A percentile compares a stretch with the other conserved stretches of the same genome.
Evolutionary conservation across 1,140 invertebrate genomes (phyloP).

Genomic region (Lordiphosa collinella): DNA sequence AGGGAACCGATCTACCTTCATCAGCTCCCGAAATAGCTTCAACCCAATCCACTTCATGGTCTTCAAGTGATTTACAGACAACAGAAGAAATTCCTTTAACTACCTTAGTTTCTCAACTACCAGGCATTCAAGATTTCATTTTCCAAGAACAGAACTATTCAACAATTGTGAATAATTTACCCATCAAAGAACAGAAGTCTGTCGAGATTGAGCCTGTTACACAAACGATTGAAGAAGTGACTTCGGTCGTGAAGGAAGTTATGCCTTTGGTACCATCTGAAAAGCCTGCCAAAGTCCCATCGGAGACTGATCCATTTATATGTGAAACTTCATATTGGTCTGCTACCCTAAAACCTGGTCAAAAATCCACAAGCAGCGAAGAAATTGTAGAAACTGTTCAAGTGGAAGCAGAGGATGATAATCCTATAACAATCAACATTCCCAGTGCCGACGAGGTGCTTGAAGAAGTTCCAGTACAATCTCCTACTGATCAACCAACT

Average conservation of each 20-base stretch:
- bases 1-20: not conserved
- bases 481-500: conserved; percentile 69
- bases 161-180: conserved; percentile 12
- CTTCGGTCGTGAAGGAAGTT: not conserved
- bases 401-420: conserved; percentile 8
- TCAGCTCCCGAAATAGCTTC: not conserved
- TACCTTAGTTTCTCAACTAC: too few species aligned
- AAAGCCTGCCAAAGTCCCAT: not conserved
- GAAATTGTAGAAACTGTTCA: conserved; percentile 7
- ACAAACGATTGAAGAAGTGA: not conserved
- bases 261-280: not conserved
- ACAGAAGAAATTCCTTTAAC: too few species aligned
- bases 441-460: conserved; percentile 8
- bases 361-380: conserved; percentile 12
- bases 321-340: conserved; percentile 76
- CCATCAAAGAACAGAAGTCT: conserved; percentile 23
- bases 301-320: conserved; percentile 45
- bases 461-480: conserved; percentile 56
- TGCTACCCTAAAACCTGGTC: conserved; percentile 58
- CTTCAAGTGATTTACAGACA: too few species aligned
- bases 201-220: not conserved
- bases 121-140: too few species aligned
- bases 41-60: too few species aligned
- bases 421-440: conserved; percentile 40
- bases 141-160: not conserved